Conservation (phyloP, 2,113 vertebrate species). For the Saccopteryx bilineata region DNA sequence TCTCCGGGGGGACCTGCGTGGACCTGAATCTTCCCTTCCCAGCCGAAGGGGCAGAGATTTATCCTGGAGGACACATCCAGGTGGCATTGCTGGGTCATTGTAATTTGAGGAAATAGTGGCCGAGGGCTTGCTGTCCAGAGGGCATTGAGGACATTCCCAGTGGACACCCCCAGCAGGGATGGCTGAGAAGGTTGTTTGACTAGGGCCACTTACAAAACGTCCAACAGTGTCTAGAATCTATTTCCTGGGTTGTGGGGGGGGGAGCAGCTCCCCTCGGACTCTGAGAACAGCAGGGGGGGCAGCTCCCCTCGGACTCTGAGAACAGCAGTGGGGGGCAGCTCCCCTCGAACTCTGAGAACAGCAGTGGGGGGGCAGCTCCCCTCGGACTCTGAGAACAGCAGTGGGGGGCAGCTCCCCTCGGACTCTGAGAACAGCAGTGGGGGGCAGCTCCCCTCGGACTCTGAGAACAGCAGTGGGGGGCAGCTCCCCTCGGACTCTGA, state of each 20-base stretch:
- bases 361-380: no score
- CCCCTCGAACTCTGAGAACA: neutral
- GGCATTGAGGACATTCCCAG: rapidly evolving
- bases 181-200: neutral
- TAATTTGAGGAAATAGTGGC: neutral
- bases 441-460: no score
- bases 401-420: neutral
- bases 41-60: neutral
- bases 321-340: no score
- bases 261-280: neutral
- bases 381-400: neutral
- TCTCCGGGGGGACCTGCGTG: rapidly evolving
- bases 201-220: neutral
- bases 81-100: no score
- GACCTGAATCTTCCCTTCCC: neutral
- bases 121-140: rapidly evolving
- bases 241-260: neutral
- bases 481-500: neutral
- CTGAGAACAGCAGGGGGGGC: neutral
- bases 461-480: no score
- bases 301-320: neutral
- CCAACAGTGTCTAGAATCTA: neutral
- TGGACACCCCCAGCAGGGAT: no score
- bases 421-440: neutral
- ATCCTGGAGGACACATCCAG: rapidly evolving